Evolutionary conservation across 2,797 vertebrate species (phyloP).

Genomic region (Poeciliopsis turneri): DNA sequence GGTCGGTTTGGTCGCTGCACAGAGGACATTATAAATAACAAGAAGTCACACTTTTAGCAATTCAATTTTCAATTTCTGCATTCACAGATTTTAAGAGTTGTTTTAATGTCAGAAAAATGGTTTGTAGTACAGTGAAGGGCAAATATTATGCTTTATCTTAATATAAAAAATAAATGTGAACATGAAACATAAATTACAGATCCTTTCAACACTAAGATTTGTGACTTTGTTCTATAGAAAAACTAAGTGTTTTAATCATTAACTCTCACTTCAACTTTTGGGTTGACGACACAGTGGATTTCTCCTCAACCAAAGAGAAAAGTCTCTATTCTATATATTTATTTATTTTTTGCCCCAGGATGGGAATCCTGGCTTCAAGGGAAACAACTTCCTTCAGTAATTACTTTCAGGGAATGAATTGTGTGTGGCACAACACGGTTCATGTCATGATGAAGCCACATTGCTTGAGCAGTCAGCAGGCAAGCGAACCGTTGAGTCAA

Average conservation of each 20-base stretch:
- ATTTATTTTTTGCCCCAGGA: not conserved
- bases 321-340: not conserved
- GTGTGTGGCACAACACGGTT: not conserved
- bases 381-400: not conserved
- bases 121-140: not conserved
- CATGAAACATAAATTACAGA: not conserved
- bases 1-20: constrained; percentile 96
- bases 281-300: too few species aligned
- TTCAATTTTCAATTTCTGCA: not conserved
- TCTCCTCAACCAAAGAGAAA: too few species aligned
- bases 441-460: not conserved
- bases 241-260: too few species aligned
- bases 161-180: not conserved
- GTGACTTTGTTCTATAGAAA: too few species aligned
- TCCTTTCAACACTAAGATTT: not conserved
- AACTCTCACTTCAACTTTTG: too few species aligned
- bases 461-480: not conserved
- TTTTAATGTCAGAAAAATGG: not conserved
- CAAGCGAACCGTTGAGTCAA: not conserved
- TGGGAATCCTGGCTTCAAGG: not conserved
- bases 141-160: not conserved
- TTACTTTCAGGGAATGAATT: too few species aligned
- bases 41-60: not conserved
- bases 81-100: not conserved
- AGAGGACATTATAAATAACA: constrained; percentile 21